Conservation (phyloP, 2,113 vertebrate genomes). For the Sinocyclocheilus grahami region DNA sequence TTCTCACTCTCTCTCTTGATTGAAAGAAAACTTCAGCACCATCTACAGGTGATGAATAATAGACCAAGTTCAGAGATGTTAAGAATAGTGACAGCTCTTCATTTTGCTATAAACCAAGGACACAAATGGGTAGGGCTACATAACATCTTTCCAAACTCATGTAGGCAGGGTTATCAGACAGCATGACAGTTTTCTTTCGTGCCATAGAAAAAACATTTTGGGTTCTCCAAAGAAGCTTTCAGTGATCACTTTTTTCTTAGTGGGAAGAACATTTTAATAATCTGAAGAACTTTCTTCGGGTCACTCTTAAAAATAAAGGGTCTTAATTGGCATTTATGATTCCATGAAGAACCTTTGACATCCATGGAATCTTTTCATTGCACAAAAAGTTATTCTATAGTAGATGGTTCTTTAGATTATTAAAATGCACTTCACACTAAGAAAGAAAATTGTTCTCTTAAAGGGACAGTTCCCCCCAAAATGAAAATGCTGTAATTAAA, state of each 20-base stretch:
- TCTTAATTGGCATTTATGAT: background rate
- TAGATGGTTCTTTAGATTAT: no score
- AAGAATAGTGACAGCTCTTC: background rate
- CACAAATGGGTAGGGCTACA: background rate
- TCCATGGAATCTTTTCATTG: no score
- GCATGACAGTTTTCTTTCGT: background rate
- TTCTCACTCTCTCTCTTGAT: background rate
- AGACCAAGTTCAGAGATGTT: background rate
- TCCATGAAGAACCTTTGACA: background rate
- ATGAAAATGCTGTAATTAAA: no score
- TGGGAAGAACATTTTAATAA: background rate
- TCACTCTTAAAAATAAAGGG: background rate
- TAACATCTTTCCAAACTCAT: background rate
- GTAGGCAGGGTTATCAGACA: background rate
- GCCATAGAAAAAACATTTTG: no score
- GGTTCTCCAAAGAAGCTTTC: no score
- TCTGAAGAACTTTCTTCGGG: background rate
- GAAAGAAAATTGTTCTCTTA: no score
- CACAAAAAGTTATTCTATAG: no score
- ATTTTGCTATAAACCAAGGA: constrained; percentile 16
- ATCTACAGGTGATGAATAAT: constrained; percentile 34
- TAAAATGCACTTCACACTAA: no score
- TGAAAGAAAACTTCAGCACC: constrained; percentile 44
- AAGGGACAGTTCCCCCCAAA: no score
- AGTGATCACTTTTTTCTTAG: no score